Conservation (phyloP, 2,797 vertebrate species). For the Zenarchopterus dispar region DNA sequence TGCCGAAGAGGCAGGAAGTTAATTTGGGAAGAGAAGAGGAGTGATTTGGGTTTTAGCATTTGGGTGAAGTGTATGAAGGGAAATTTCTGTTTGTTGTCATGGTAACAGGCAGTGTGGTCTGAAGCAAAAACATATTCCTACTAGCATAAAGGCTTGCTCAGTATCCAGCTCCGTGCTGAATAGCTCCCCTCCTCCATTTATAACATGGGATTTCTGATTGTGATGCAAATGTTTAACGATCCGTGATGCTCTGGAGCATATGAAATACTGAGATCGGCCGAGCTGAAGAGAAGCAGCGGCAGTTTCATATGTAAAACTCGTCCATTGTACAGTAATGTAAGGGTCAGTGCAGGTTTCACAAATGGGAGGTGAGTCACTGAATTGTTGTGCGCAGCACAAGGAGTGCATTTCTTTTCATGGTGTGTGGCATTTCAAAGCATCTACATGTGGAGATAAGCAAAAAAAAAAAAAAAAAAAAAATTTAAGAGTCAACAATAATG, state of each 20-base stretch:
- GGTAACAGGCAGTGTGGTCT: constrained; percentile 78
- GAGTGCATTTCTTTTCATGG: constrained; percentile 29
- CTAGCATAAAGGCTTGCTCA: constrained; percentile 61
- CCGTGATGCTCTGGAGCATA: constrained; percentile 29
- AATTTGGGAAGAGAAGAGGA: constrained; percentile 25
- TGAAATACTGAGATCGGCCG: constrained; percentile 41
- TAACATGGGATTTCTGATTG: constrained; percentile 48
- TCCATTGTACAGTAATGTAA: constrained; percentile 13
- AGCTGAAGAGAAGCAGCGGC: constrained; percentile 19
- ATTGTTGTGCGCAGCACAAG: constrained; percentile 31
- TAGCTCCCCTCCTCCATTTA: constrained; percentile 65
- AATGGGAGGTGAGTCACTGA: constrained; percentile 46
- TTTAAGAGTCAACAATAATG: too few relatives aligned
- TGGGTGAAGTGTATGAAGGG: constrained; percentile 57
- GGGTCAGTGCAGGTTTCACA: constrained; percentile 23
- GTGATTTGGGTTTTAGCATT: constrained; percentile 53
- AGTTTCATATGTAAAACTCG: constrained; percentile 12
- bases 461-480: too few relatives aligned
- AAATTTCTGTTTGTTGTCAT: constrained; percentile 77
- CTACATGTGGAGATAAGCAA: constrained; percentile 31
- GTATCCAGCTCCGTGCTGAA: constrained; percentile 61
- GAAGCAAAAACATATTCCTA: constrained; percentile 66
- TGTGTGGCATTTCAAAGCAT: constrained; percentile 34
- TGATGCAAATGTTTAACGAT: constrained; percentile 60
- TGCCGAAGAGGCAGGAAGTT: constrained; percentile 46